Base-by-base conservation (phyloP, 23 tunicate species). In the Diplosoma virens region DNA sequence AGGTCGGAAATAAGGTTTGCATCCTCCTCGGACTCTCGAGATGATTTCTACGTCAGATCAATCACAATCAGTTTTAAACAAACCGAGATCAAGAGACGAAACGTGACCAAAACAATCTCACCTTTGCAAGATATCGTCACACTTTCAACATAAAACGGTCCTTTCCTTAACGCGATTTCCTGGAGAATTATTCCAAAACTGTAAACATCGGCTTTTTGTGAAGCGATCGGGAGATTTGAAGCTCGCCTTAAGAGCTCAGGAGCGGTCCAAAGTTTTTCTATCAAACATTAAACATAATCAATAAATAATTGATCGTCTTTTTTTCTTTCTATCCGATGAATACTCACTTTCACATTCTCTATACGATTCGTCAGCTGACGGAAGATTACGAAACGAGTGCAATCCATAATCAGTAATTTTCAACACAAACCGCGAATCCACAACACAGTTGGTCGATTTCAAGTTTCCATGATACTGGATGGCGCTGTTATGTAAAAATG, bases 321-420 rank as follows among this genome's bases (percentile, higher is more conserved):
- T n/a, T n/a, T n/a, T n/a, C n/a, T n/a, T n/a, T n/a, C n/a, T n/a
- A n/a, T n/a, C n/a, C n/a, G n/a, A n/a, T n/a, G n/a, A n/a, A n/a
- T 58, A 77, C 85, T 58, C 58, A 89, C 96, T 89, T 64, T 86
- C 88, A 29, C 76, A 82, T 22, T 82, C 64, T 71, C 56, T 32
- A 1, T 82, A 82, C 30, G 73, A 66, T 4, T 89, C 96, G 3
- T 65, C 97, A 56, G 35, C 76, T 0, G 82, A 61, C 24, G 97
- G 73, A 18, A 58, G 4, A 33, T 73, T 76, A 36, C 89, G 75
- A 37, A 88, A 78, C 33, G 87, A 77, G 9, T 41, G 54, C 28
- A 93, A 61, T 9, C 98, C 98, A 61, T 93, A 93, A 65, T 93
- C 98, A 25, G 94, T 82, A 25, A 93, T 93, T 82, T 93, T 93